A percentile compares a stretch with the other conserved stretches of the same genome.
These are phyloP conservation scores for Pseudococcus jackbeardsleyi DNA, from an alignment of 2,888 invertebrate species.

Conservation along the genomic window DNA sequence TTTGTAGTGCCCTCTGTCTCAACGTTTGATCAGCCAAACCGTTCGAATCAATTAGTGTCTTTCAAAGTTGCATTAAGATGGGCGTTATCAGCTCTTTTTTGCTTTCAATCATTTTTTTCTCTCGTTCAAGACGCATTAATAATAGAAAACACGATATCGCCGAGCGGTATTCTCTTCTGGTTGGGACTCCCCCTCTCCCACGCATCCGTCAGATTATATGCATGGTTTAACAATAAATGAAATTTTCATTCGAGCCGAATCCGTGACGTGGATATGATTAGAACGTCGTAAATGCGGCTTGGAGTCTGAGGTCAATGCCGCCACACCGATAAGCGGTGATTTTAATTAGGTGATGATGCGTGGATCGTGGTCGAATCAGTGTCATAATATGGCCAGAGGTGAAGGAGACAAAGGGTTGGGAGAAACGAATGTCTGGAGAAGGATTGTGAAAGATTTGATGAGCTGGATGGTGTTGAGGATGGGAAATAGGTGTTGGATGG, in stretches of 20 bases:
- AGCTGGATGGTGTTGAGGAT: neutral
- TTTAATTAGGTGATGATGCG: slow-evolving; percentile 20
- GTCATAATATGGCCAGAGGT: neutral
- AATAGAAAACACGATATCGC: slow-evolving; percentile 31
- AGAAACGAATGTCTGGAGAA: neutral
- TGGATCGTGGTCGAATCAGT: neutral
- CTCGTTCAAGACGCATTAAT: neutral
- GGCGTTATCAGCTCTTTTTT: slow-evolving; percentile 43
- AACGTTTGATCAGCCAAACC: neutral
- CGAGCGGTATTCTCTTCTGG: neutral
- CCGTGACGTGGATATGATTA: slow-evolving; percentile 34
- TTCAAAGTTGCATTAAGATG: slow-evolving; percentile 39
- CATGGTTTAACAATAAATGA: neutral
- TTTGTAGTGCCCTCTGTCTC: neutral
- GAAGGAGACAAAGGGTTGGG: neutral
- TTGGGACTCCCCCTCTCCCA: neutral
- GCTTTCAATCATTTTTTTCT: slow-evolving; percentile 38
- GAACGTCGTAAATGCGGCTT: slow-evolving; percentile 20
- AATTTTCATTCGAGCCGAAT: slow-evolving; percentile 14
- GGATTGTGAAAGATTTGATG: neutral
- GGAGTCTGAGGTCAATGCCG: neutral
- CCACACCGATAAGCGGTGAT: neutral
- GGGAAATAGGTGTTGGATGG: neutral
- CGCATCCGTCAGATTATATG: neutral
- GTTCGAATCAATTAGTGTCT: slow-evolving; percentile 46